Evolutionary conservation across 2,888 invertebrate species (phyloP).

Genomic region (Ctenicera cuprea): DNA sequence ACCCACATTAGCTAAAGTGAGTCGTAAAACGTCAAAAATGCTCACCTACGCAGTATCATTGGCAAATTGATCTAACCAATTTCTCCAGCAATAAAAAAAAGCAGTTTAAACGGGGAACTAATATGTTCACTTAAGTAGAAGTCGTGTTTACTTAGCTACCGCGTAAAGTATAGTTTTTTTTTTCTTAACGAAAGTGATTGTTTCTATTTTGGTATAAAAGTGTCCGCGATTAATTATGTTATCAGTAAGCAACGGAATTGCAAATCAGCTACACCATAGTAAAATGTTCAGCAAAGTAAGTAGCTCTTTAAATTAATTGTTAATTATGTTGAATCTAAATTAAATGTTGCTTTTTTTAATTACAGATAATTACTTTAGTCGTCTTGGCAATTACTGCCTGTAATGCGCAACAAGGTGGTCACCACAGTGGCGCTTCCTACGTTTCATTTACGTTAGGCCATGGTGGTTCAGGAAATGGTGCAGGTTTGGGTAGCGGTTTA

Average conservation of each 20-base stretch:
- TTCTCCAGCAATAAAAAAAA: neutral
- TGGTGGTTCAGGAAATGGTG: constrained; percentile 3
- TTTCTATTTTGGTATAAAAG: constrained; percentile 21
- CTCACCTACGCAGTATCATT: neutral
- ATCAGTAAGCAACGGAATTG: neutral
- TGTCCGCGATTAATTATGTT: constrained; percentile 1
- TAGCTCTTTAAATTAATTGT: neutral
- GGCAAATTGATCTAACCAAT: neutral
- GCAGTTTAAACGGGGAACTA: neutral
- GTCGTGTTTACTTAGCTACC: neutral
- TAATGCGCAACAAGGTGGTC: neutral
- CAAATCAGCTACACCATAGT: neutral
- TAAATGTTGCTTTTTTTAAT: neutral
- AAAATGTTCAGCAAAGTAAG: neutral
- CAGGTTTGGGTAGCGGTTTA: neutral
- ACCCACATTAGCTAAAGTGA: too few relatives aligned
- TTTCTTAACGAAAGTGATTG: constrained; percentile 29
- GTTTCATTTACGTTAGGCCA: neutral
- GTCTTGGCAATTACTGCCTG: neutral
- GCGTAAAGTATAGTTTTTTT: neutral
- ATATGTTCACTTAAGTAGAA: neutral
- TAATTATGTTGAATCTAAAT: too few relatives aligned
- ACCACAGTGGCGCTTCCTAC: constrained; percentile 10
- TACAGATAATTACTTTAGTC: neutral
- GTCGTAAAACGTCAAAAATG: too few relatives aligned